Conservation (phyloP, 2,797 vertebrate species). For the Syngnathus acus region DNA sequence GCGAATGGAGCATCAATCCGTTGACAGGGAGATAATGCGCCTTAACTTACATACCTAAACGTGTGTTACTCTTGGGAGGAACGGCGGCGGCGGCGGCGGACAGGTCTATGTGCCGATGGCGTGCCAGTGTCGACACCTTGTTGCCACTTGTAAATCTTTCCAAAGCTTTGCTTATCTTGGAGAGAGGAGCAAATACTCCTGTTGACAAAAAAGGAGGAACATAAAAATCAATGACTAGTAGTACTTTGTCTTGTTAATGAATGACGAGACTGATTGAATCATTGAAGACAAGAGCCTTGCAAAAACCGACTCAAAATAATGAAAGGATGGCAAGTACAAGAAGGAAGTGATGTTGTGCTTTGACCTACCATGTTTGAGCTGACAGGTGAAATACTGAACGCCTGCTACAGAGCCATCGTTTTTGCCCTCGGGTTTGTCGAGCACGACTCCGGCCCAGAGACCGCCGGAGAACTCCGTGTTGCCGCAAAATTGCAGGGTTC, state of each 20-base stretch:
- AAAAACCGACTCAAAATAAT: not conserved
- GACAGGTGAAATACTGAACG: constrained; percentile 91
- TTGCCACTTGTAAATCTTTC: constrained; percentile 67
- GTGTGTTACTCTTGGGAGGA: constrained; percentile 84
- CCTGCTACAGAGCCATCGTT: constrained; percentile 89
- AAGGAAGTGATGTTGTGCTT: not conserved
- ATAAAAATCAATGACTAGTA: not conserved
- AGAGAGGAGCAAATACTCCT: constrained; percentile 96
- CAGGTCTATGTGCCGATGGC: constrained; percentile 70
- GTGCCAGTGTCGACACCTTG: constrained; percentile 48
- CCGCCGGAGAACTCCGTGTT: constrained; percentile 90
- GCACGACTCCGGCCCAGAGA: constrained; percentile 92
- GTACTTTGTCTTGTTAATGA: not conserved
- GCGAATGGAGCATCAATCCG: not conserved
- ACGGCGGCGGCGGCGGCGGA: constrained; percentile 49
- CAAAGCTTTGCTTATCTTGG: constrained; percentile 85
- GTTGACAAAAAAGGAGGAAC: not conserved
- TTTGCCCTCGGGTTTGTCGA: constrained; percentile 91
- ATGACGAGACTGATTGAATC: not conserved
- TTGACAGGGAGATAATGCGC: not conserved
- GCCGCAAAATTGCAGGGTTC: constrained; percentile 87
- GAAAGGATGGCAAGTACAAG: not conserved
- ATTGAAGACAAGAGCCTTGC: not conserved
- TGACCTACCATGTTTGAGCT: constrained; percentile 74
- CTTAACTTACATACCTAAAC: constrained; percentile 27